phyloP scores from a whole-genome alignment of 2,797 vertebrate species.

The Sebastes kiyomatsui region DNA sequence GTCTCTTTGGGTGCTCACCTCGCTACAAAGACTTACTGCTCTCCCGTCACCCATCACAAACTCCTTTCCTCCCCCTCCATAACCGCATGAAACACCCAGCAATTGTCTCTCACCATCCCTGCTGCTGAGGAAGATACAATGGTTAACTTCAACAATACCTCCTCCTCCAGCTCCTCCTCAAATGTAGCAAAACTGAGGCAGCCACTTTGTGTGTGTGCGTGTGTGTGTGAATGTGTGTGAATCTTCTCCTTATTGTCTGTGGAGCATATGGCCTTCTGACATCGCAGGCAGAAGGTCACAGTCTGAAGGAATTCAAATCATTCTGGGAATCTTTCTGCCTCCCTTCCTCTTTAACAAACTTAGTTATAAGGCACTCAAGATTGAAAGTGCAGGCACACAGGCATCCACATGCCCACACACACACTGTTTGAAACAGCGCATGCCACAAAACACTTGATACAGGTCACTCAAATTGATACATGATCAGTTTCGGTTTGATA shows the following conservation, averaged over 20 bases:
- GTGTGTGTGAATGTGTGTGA: conserved; percentile 8
- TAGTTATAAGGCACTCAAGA: conserved; percentile 24
- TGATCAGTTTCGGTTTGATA: not conserved
- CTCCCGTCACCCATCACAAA: conserved; percentile 18
- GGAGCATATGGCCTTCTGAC: conserved; percentile 77
- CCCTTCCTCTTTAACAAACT: conserved; percentile 27
- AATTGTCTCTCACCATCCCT: conserved; percentile 34
- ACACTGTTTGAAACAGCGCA: not conserved
- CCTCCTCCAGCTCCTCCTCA: conserved; percentile 55
- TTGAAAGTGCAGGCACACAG: conserved; percentile 9
- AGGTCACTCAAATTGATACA: not conserved
- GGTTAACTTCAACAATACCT: conserved; percentile 70
- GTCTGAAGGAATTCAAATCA: conserved; percentile 75
- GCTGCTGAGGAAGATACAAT: conserved; percentile 70
- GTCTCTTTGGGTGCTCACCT: conserved; percentile 36
- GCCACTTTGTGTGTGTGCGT: conserved; percentile 3
- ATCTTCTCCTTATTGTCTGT: conserved; percentile 51
- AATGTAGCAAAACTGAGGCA: conserved; percentile 41
- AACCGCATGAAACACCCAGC: conserved; percentile 21
- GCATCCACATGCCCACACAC: not conserved
- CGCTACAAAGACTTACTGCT: conserved; percentile 31
- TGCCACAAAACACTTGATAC: not conserved
- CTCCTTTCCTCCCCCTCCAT: conserved; percentile 10
- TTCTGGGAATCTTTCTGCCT: conserved; percentile 69
- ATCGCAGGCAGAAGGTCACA: conserved; percentile 60